A percentile compares a stretch with the other conserved stretches of the same genome.
Conservation (phyloP, 2,113 vertebrate species). For the Dolichotis patagonum region DNA sequence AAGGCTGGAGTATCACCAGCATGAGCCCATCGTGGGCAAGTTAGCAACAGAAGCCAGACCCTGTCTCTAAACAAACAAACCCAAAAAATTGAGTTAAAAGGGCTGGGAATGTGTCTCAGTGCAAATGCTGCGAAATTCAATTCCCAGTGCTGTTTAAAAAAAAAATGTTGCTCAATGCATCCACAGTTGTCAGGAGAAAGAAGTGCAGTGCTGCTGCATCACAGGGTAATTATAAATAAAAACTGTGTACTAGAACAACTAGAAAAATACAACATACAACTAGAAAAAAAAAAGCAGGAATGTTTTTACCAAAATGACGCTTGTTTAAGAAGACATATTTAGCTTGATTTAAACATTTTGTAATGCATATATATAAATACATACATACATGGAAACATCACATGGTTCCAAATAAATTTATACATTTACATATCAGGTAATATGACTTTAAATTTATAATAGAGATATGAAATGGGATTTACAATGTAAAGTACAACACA, state of each 20-base stretch:
- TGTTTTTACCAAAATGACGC: neutral
- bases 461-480: neutral
- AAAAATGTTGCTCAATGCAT: neutral
- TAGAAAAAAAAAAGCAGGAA: neutral
- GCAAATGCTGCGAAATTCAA: neutral
- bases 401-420: neutral
- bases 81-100: neutral
- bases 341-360: neutral
- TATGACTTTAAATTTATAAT: neutral
- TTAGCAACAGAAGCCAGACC: neutral
- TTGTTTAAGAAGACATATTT: neutral
- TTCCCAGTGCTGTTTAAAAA: neutral
- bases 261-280: neutral
- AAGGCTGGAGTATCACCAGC: neutral
- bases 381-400: too few relatives aligned
- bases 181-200: neutral
- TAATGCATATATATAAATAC: neutral
- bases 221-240: too few relatives aligned
- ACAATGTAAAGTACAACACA: neutral
- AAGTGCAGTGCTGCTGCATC: neutral
- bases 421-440: neutral
- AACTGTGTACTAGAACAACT: too few relatives aligned
- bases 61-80: neutral
- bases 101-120: neutral
- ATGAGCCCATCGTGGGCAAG: neutral